A percentile compares a stretch with the other conserved stretches of the same genome.
Conservation (phyloP, 2,113 vertebrate genomes). For the Eolophus roseicapilla region DNA sequence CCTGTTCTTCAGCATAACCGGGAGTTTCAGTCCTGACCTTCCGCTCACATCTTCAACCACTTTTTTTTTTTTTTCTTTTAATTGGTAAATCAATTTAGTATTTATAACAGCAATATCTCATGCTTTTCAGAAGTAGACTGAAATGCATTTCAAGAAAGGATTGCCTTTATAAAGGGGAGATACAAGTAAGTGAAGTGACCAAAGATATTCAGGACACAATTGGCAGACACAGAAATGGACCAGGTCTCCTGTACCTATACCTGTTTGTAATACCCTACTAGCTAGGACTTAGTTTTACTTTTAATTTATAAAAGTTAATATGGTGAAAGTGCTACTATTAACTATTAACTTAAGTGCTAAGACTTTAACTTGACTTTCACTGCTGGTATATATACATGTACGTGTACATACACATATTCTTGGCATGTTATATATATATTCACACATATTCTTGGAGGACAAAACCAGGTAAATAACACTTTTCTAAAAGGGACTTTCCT, state of each 20-base stretch:
- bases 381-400: neutral
- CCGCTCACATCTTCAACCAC: neutral
- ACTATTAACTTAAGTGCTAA: neutral
- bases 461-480: neutral
- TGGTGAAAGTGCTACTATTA: neutral
- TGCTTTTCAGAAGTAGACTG: neutral
- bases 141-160: neutral
- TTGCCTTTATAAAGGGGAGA: neutral
- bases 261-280: neutral
- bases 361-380: neutral
- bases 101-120: neutral
- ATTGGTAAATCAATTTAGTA: neutral
- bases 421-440: neutral
- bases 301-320: neutral
- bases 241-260: neutral
- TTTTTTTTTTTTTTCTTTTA: neutral
- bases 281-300: neutral
- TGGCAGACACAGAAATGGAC: neutral
- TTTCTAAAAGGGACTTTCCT: neutral
- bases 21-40: neutral
- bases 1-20: neutral
- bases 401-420: neutral
- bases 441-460: neutral
- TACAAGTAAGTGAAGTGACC: neutral
- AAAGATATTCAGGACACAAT: neutral